A percentile compares a stretch with the other conserved stretches of the same genome.
phyloP scores from a whole-genome alignment of 2,888 invertebrate genomes.

The Bellardia pandia region DNA sequence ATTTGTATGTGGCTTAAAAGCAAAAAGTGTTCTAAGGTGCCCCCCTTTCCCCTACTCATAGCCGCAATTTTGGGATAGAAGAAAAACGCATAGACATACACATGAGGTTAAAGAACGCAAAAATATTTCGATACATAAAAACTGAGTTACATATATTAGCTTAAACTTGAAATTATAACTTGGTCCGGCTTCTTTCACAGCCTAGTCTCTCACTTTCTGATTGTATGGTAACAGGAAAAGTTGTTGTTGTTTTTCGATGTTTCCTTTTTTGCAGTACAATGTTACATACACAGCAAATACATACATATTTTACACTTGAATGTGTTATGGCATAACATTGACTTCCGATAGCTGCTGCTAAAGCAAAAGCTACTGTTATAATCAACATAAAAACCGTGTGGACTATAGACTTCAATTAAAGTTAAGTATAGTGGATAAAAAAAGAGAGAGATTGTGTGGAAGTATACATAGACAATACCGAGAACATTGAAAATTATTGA shows the following conservation, averaged over 20 bases:
- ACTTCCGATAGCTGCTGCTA: slow-evolving; percentile 41
- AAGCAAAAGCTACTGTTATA: slow-evolving; percentile 46
- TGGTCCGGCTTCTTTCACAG: too few relatives aligned
- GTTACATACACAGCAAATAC: not conserved
- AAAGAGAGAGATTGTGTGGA: not conserved
- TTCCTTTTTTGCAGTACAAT: not conserved
- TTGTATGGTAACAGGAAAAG: not conserved
- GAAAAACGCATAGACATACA: too few relatives aligned
- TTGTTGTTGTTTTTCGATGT: not conserved
- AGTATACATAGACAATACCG: not conserved
- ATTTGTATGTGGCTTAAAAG: too few relatives aligned
- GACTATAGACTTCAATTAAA: slow-evolving; percentile 62
- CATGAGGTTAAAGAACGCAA: too few relatives aligned
- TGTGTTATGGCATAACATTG: slow-evolving; percentile 40
- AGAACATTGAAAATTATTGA: slow-evolving; percentile 51
- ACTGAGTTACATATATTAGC: too few relatives aligned
- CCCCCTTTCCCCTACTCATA: too few relatives aligned
- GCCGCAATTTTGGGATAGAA: too few relatives aligned
- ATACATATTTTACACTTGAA: not conserved
- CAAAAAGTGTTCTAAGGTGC: too few relatives aligned
- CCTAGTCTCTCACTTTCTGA: not conserved
- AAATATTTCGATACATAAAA: too few relatives aligned
- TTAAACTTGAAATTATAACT: too few relatives aligned
- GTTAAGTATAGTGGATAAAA: slow-evolving; percentile 57
- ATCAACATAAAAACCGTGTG: slow-evolving; percentile 49